These are phyloP conservation scores for Osedax fenrisi DNA, from an alignment of 2,888 invertebrate species.

Conservation along the genomic window DNA sequence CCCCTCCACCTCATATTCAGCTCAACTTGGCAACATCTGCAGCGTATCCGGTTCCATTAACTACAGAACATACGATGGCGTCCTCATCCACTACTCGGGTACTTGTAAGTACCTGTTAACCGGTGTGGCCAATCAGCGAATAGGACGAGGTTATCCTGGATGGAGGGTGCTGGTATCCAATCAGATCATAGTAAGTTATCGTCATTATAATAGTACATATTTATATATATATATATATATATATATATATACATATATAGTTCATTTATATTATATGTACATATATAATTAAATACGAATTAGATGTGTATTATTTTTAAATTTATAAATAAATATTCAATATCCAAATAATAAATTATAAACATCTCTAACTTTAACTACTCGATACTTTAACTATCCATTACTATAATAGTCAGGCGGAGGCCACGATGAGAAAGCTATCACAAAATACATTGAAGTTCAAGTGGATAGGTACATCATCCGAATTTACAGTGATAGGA, in stretches of 20 bases:
- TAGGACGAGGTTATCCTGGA: background rate
- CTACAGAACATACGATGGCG: constrained; percentile 10
- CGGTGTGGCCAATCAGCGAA: background rate
- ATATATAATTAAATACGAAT: too few species aligned
- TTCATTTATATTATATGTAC: too few species aligned
- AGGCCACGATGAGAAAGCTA: background rate
- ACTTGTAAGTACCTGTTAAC: constrained; percentile 13
- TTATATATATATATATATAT: too few species aligned
- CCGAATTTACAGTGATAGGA: background rate
- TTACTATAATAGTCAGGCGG: background rate
- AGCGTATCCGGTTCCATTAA: constrained; percentile 2
- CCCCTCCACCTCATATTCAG: too few species aligned
- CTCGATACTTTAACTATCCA: too few species aligned
- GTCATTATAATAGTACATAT: background rate
- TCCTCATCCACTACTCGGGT: background rate
- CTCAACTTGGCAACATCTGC: background rate
- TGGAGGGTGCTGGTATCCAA: background rate
- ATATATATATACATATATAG: too few species aligned
- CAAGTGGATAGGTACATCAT: background rate
- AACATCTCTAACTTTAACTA: too few species aligned
- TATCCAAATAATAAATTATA: too few species aligned
- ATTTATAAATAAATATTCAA: too few species aligned
- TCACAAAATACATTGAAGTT: constrained; percentile 4
- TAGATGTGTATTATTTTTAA: too few species aligned
- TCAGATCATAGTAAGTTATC: background rate